Evolutionary conservation across 2,888 invertebrate species (phyloP), one percentile per base, ranked within the genome.

Genomic region (Drosophila atripex): DNA sequence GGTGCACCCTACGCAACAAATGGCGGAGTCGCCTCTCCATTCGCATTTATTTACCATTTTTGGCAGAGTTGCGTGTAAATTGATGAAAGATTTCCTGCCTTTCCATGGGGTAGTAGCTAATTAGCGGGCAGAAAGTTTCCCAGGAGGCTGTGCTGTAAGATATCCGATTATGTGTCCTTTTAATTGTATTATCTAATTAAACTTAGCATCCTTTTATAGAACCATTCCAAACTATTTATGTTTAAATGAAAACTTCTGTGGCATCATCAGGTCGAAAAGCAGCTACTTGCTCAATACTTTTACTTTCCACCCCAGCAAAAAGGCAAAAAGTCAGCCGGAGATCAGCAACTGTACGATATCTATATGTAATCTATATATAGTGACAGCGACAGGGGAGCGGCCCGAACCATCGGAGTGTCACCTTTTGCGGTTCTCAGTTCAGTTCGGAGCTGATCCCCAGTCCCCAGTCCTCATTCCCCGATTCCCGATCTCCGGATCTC

Each of bases 351-450:
- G 73, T 84, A 46, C 79, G 49, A 53, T 73, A 86, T 77, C 75
- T 77, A 77, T 80, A 71, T 68, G 84, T 78, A 84, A 59, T 64
- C 75, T 77, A 86, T 80, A 71, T 68, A 84, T 76, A 84, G 61
- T 61, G 61, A 71, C 75, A 73, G 45, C 65, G 32, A 11, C 50
- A 57, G 63, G 47, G 54, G 68, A 66, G 78, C 65, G 85, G 78
- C 78, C 78, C 68, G 68, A 66, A 52, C 78, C 78, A 47, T 70
- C 70, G 73, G 75, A 86, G 80, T 83, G 82, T 83, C 87, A 87
- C 79, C 88, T 83, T 83, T 87, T 83, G 82, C 79, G 87, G 82
- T 83, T 85, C 68, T 53, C 82, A 46, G 54, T 28, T 56, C 78
- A 39, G 39, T 28, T 28, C 28, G 28, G 28, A 28, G 7, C 39